Conservation (phyloP, 2,888 invertebrate genomes). For the Cephus rjabovi region DNA sequence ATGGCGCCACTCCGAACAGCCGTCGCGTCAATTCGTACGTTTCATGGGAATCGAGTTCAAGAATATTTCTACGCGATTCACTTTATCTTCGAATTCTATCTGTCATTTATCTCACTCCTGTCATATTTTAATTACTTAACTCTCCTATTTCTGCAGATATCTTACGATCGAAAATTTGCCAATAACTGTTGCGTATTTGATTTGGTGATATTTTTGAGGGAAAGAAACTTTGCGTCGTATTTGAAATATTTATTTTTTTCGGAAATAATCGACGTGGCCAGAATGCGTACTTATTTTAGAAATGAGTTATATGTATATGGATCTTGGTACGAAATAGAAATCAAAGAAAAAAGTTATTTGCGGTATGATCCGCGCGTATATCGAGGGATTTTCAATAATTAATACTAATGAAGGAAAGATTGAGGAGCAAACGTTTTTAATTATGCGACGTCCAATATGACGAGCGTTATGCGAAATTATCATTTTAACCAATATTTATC, state of each 20-base stretch:
- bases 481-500: slow-evolving; percentile 52
- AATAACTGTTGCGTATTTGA: not conserved
- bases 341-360: not conserved
- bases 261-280: not conserved
- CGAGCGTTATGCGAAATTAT: slow-evolving; percentile 22
- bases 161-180: not conserved
- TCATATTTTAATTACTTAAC: not conserved
- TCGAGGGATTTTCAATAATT: not conserved
- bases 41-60: not conserved
- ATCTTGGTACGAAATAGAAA: no score
- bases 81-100: not conserved
- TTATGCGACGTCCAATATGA: slow-evolving; percentile 19
- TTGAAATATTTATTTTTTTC: not conserved
- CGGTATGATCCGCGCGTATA: not conserved
- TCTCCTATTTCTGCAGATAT: not conserved
- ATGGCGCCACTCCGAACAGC: slow-evolving; percentile 1
- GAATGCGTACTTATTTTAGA: no score
- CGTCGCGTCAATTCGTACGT: not conserved
- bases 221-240: not conserved
- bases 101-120: not conserved
- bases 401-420: slow-evolving; percentile 12
- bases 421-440: slow-evolving; percentile 18
- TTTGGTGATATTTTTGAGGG: not conserved
- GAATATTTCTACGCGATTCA: not conserved
- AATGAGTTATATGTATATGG: no score